Percentiles rank a stretch among this genome's conserved stretches.
Evolutionary conservation across 2,113 vertebrate genomes (phyloP).

Genomic region (Pontoporia blainvillei): DNA sequence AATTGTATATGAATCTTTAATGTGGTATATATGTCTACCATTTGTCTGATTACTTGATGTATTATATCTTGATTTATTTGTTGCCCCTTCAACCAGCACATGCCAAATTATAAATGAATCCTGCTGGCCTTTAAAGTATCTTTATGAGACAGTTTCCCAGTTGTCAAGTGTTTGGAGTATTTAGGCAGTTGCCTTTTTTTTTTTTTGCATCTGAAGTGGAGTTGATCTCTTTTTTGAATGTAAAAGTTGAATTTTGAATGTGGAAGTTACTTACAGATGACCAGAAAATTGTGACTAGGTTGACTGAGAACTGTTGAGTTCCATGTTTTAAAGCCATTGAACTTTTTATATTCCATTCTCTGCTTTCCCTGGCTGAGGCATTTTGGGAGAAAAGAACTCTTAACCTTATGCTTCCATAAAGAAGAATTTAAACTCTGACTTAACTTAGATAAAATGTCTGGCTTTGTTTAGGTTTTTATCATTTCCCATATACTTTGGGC

Average conservation of each 20-base stretch:
- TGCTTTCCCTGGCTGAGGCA: background rate
- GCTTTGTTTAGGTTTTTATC: background rate
- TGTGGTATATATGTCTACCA: slow-evolving; percentile 4
- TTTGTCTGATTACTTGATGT: slow-evolving; percentile 36
- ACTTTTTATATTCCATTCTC: background rate
- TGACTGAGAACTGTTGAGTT: background rate
- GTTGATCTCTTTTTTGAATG: slow-evolving; percentile 7
- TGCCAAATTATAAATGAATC: slow-evolving; percentile 39
- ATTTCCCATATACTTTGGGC: background rate
- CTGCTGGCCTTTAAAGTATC: slow-evolving; percentile 27
- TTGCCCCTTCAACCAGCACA: background rate
- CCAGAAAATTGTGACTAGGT: background rate
- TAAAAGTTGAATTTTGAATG: slow-evolving; percentile 57
- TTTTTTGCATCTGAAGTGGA: background rate
- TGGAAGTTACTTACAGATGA: slow-evolving; percentile 38
- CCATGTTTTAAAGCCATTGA: background rate
- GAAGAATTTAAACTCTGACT: slow-evolving; percentile 6
- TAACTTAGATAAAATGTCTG: background rate
- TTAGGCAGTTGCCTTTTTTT: background rate
- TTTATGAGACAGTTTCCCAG: background rate
- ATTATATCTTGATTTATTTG: slow-evolving; percentile 2
- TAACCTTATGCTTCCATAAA: slow-evolving; percentile 18
- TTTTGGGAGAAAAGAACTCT: background rate
- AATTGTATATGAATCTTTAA: slow-evolving; percentile 37
- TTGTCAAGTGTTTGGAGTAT: background rate